These are phyloP conservation scores for Montipora foliosa DNA, from an alignment of 64 coral and sea anemone species.

Conservation along the genomic window DNA sequence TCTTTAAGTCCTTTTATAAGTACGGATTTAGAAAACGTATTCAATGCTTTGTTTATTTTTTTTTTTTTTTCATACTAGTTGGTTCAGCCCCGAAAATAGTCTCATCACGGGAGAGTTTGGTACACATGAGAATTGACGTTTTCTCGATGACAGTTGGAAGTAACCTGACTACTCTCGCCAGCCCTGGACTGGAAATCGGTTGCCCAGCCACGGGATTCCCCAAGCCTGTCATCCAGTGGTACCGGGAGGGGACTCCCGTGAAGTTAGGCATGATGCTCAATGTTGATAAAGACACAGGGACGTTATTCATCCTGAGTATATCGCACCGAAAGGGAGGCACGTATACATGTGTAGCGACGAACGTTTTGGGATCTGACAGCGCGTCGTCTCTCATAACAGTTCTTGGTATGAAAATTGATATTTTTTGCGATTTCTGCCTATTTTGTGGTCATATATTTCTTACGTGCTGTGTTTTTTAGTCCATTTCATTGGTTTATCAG, in stretches of 20 bases:
- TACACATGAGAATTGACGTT: constrained; percentile 10
- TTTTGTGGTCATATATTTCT: neutral
- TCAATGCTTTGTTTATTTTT: neutral
- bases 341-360: constrained; percentile 45
- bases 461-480: neutral
- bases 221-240: constrained; percentile 51
- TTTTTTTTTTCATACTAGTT: neutral
- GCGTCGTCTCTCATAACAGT: constrained; percentile 41
- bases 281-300: constrained; percentile 35
- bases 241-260: constrained; percentile 16
- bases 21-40: no score
- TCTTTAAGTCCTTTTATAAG: no score
- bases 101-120: neutral
- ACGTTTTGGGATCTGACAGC: constrained; percentile 38
- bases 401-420: neutral
- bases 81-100: constrained; percentile 50
- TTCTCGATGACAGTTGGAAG: constrained; percentile 31
- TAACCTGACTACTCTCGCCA: constrained; percentile 42
- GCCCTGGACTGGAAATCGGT: constrained; percentile 46
- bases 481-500: neutral
- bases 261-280: constrained; percentile 24
- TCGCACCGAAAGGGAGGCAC: constrained; percentile 28
- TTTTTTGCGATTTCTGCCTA: neutral
- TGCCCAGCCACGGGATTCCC: constrained; percentile 64
- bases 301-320: constrained; percentile 22